Evolutionary conservation across 2,888 invertebrate species (phyloP), one percentile per base, ranked within the genome.

Genomic region (Eupsilia transversa): DNA sequence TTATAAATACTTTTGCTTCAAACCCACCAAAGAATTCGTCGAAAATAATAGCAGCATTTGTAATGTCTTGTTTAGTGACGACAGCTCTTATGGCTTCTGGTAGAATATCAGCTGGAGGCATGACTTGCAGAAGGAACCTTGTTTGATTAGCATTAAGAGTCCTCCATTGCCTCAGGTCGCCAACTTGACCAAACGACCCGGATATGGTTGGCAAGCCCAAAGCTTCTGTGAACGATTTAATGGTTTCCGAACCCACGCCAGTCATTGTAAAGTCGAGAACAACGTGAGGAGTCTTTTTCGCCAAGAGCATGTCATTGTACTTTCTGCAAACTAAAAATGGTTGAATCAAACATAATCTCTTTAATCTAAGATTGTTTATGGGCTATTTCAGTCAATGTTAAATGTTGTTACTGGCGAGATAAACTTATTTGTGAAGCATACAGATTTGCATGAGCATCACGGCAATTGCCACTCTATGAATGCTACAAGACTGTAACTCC

Each of bases 11-110:
- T 66, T 64, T 64, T 23, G 33, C 17, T 71, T 68, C 38, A 60
- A 52, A 82, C 97, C 90, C 92, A 98, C 98, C 97, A 91, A 99
- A 99, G 56, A 97, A 97, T 38, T 98, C 97, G 89, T 99, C 99
- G 92, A 98, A 99, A 63, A 99, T 97, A 66, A 99, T 98, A 10
- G 98, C 99, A 23, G 99, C 99, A 91, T 99, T 99, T 7, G 98
- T 98, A 72, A 99, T 98, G 90, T 99, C 98, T 94, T 99, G 98
- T 82, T 97, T 97, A 0, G 97, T 96, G 6, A 98, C 98, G 85
- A 99, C 97, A 61, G 98, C 98, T 72, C 98, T 96, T 1, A 99
- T 97, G 1, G 98, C 97, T 93, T 98, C 98, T 0, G 99, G 98
- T 80, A 99, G 97, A 46, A 98, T 96, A 90, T 99, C 99, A 0